These are phyloP conservation scores for Crotalus helleri DNA, from an alignment of 2,113 vertebrate species.

Conservation along the genomic window DNA sequence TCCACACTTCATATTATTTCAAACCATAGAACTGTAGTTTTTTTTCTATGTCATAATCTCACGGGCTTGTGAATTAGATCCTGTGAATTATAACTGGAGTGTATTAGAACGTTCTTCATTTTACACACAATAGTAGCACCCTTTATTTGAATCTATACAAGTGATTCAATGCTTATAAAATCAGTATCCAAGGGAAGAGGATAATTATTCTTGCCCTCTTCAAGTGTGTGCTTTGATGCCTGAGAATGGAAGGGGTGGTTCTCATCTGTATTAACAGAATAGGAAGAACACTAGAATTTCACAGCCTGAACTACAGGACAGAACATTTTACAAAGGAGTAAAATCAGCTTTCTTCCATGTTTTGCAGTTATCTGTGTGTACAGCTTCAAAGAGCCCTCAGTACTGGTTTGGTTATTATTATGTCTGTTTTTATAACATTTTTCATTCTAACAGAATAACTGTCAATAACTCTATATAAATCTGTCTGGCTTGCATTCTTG, in stretches of 20 bases:
- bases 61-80: neutral
- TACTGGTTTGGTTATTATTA: conserved; percentile 19
- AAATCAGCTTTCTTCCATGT: conserved; percentile 18
- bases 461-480: conserved; percentile 2
- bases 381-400: conserved; percentile 18
- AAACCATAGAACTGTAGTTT: neutral
- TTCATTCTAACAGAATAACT: conserved; percentile 35
- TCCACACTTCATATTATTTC: neutral
- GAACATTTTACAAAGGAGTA: conserved; percentile 36
- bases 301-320: neutral
- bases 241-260: conserved; percentile 12
- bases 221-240: conserved; percentile 20
- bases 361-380: conserved; percentile 23
- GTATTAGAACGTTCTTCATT: neutral
- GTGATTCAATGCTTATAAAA: neutral
- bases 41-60: neutral
- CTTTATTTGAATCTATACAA: neutral
- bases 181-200: neutral
- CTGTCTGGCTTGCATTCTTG: neutral
- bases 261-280: conserved; percentile 28
- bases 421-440: conserved; percentile 41
- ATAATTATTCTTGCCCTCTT: conserved; percentile 5
- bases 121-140: neutral
- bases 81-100: neutral
- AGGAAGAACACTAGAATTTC: neutral